Evolutionary conservation across 1,140 invertebrate genomes (phyloP), one percentile per base, ranked within the genome.

Genomic region (Plodia interpunctella): DNA sequence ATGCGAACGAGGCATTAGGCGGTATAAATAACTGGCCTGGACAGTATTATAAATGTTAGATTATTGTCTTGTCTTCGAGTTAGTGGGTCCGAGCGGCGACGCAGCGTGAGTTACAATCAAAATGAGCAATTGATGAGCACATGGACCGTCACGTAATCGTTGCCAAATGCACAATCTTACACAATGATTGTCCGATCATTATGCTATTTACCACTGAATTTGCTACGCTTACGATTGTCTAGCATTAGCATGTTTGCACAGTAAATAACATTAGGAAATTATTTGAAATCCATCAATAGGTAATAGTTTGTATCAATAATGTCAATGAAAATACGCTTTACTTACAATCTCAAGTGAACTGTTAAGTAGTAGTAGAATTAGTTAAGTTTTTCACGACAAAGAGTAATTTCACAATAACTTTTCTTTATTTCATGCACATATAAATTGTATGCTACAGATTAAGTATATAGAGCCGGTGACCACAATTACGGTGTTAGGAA

Each of bases 111-210:
- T 65, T 38, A 49, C 56, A 59, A 56, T 54, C 54, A 62, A 64
- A 51, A 61, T 57, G 60, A 62, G 57, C 59, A 65, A 75, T 73
- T 77, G 77, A 80, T 76, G 75, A 68, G 66, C 59, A 62, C 61
- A 65, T 68, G 70, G 61, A 54, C 53, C 32, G 65, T 74, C 68
- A 78, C 71, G 77, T 74, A 80, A 80, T 58, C 55, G 49, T 70
- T 63, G 52, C 66, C 53, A 65, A 66, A 68, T 59, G 51, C 56
- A n/a, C n/a, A n/a, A n/a, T n/a, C n/a, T 74, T 74, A 61, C 68
- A 59, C 62, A 73, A 74, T 57, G 38, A 17, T 19, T 55, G 60
- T 55, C 38, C 1, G 38, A 44, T 44, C 13, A 44, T 44, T 44
- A 4, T 44, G 38, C 9, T 44, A 44, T 44, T 44, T 44, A 17